Evolutionary conservation across 1,140 invertebrate species (phyloP).

Genomic region (Asobara japonica): DNA sequence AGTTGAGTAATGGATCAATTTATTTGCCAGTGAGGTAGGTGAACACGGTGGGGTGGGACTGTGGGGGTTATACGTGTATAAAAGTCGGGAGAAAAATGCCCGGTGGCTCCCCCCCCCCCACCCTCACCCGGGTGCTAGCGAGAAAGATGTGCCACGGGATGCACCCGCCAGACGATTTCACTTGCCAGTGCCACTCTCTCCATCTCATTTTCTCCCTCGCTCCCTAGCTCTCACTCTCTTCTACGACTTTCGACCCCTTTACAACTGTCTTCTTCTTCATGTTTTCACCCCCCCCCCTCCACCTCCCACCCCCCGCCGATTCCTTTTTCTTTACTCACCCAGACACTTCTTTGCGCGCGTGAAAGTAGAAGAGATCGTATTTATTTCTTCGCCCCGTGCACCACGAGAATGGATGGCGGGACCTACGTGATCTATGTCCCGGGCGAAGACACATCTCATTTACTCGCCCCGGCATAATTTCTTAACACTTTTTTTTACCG

Average conservation of each 20-base stretch:
- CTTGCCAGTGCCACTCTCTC: slow-evolving; percentile 44
- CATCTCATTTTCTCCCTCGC: no score
- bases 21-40: slow-evolving; percentile 56
- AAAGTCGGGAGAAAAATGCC: slow-evolving; percentile 51
- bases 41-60: neutral
- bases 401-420: slow-evolving; percentile 54
- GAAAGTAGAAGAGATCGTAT: slow-evolving; percentile 51
- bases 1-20: slow-evolving; percentile 65
- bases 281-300: slow-evolving; percentile 16
- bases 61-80: neutral
- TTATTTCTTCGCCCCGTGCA: slow-evolving; percentile 59
- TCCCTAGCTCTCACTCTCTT: slow-evolving; percentile 26
- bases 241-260: slow-evolving; percentile 25
- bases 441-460: slow-evolving; percentile 63
- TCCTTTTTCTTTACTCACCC: slow-evolving; percentile 25
- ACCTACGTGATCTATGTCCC: slow-evolving; percentile 61
- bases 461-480: slow-evolving; percentile 63
- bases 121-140: slow-evolving; percentile 45
- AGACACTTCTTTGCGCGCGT: slow-evolving; percentile 38
- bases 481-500: slow-evolving; percentile 64
- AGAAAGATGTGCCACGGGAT: slow-evolving; percentile 60
- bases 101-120: slow-evolving; percentile 44
- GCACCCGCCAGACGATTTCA: slow-evolving; percentile 55
- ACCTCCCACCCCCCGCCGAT: slow-evolving; percentile 27
- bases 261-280: slow-evolving; percentile 4